Evolutionary conservation across 2,888 invertebrate genomes (phyloP), one percentile per base, ranked within the genome.

Genomic region (Drosophila limbata): DNA sequence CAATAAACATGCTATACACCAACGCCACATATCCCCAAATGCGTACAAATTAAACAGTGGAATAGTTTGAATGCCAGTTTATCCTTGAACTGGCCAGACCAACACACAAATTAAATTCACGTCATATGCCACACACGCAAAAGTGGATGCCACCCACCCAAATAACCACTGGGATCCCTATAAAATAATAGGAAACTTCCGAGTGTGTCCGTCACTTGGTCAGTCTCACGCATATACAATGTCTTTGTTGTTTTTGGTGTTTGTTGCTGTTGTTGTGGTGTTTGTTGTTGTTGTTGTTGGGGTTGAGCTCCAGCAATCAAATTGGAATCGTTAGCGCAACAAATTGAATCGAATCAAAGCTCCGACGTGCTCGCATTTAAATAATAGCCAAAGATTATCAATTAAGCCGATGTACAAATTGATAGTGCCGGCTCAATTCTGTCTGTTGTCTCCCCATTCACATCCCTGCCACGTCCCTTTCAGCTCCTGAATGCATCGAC

Each of bases 361-460:
- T 76, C 52, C 80, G 69, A 75, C 64, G 56, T 75, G 71, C 67
- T 74, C 69, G 74, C 73, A 81, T 88, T 88, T 85, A 88, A 85
- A 85, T 87, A 86, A 85, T 85, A 86, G 89, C 77, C 84, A 84
- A 85, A 88, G 87, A 88, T 85, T 85, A 88, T 87, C 84, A 85
- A 85, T 88, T 85, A 85, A 85, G 82, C 87, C 81, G 66, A 75
- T 75, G 87, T 74, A 75, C 84, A 88, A 85, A 85, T 86, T 85
- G 84, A 85, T 87, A 84, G 84, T 76, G 76, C 70, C 50, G 68
- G 76, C 78, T 78, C 72, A 66, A 50, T 60, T 67, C 60, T 55
- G 45, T 19, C 42, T 65, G 37, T 56, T 50, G 59, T 47, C 37
- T 37, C 25, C 59, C 5, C n/a, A 19, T 11, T 19, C 53, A 25